Conservation (phyloP, 2,888 invertebrate species). For the Cosmia pyralina region DNA sequence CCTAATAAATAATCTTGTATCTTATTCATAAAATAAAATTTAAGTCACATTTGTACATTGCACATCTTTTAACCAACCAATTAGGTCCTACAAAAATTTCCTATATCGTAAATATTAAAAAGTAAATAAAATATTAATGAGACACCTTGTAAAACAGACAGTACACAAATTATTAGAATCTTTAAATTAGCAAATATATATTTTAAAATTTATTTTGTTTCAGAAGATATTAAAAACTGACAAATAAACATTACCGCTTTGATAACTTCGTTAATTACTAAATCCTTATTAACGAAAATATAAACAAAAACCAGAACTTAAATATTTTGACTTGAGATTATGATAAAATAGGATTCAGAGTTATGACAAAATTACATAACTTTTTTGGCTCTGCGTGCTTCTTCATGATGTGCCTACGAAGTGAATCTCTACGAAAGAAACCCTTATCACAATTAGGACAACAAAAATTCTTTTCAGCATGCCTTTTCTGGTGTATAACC, state of each 20-base stretch:
- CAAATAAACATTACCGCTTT: neutral
- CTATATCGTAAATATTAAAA: neutral
- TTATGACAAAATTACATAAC: conserved; percentile 37
- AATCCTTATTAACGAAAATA: neutral
- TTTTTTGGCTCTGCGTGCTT: conserved; percentile 28
- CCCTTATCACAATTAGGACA: conserved; percentile 77
- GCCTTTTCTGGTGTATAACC: conserved; percentile 74
- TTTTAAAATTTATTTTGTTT: neutral
- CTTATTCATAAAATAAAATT: conserved; percentile 4
- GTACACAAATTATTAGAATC: neutral
- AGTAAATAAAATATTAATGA: neutral
- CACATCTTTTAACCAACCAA: conserved; percentile 21
- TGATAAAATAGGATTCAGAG: conserved; percentile 36
- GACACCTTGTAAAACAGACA: neutral
- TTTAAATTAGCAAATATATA: neutral
- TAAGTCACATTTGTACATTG: conserved; percentile 33
- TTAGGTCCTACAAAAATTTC: neutral
- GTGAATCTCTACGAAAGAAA: conserved; percentile 70
- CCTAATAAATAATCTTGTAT: neutral
- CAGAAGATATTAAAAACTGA: conserved; percentile 3
- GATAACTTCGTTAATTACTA: neutral
- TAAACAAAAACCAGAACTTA: neutral
- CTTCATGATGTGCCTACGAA: conserved; percentile 36
- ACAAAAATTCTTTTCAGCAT: conserved; percentile 75
- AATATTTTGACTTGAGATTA: neutral